phyloP scores from a whole-genome alignment of 2,113 vertebrate genomes.

The Siniperca chuatsi region DNA sequence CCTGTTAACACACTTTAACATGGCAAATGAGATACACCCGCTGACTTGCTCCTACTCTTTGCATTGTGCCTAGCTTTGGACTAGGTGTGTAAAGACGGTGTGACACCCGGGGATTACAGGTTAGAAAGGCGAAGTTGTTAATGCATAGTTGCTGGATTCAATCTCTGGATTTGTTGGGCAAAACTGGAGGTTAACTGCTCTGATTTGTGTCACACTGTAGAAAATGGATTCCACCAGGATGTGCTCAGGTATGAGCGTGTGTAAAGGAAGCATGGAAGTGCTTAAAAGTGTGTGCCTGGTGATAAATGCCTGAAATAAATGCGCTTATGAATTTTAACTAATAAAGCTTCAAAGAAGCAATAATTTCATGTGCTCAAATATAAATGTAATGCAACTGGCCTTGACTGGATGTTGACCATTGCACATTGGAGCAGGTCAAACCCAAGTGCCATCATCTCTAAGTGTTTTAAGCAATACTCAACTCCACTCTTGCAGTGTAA shows the following conservation, averaged over 20 bases:
- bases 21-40: constrained; percentile 63
- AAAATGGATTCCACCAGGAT: background rate
- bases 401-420: background rate
- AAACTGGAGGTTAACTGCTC: constrained; percentile 1
- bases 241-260: background rate
- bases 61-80: constrained; percentile 12
- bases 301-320: constrained; percentile 9
- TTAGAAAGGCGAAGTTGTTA: background rate
- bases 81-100: background rate
- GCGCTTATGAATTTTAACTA: background rate
- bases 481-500: background rate
- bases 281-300: background rate
- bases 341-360: background rate
- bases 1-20: constrained; percentile 79
- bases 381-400: background rate
- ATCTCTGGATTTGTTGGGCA: background rate
- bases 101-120: background rate
- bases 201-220: constrained; percentile 5
- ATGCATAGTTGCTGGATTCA: background rate
- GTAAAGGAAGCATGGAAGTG: constrained; percentile 2
- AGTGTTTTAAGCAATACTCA: background rate
- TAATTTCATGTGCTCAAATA: background rate
- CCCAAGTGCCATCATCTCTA: background rate
- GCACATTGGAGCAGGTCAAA: background rate
- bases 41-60: constrained; percentile 33